These are phyloP conservation scores for Fistularia tabacaria DNA, from an alignment of 2,797 vertebrate genomes.

Conservation along the genomic window DNA sequence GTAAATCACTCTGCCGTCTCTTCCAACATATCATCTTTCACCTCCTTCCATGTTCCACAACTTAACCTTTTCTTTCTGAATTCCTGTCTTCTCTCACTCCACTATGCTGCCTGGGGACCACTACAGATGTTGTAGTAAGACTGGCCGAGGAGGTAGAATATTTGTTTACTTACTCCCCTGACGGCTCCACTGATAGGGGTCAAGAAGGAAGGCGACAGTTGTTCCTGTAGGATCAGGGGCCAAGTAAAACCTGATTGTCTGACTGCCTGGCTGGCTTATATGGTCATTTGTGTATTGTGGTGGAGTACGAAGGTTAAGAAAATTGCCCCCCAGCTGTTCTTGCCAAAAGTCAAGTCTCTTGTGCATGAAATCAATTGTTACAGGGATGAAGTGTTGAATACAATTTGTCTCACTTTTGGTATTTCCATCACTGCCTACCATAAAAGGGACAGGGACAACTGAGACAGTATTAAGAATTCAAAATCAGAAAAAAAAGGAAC, in stretches of 20 bases:
- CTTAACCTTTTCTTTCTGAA: conserved; percentile 19
- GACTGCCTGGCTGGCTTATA: conserved; percentile 49
- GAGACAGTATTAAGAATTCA: too few relatives aligned
- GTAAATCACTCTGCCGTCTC: not conserved
- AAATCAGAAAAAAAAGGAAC: too few relatives aligned
- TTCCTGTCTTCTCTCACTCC: conserved; percentile 2
- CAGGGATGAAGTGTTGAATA: not conserved
- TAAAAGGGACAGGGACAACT: too few relatives aligned
- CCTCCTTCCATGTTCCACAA: not conserved
- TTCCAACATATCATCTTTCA: conserved; percentile 8
- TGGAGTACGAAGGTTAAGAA: conserved; percentile 22
- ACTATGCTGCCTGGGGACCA: conserved; percentile 1
- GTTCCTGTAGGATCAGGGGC: conserved; percentile 51
- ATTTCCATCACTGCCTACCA: too few relatives aligned
- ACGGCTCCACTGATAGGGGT: conserved; percentile 57
- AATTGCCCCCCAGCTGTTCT: conserved; percentile 44
- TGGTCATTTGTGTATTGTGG: conserved; percentile 7
- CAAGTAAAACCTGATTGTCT: conserved; percentile 54
- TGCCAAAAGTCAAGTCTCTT: conserved; percentile 11
- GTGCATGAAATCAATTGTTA: conserved; percentile 9
- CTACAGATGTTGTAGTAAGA: conserved; percentile 18
- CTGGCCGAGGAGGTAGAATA: conserved; percentile 11
- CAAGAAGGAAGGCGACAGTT: conserved; percentile 68
- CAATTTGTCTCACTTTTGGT: not conserved
- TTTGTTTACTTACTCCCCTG: conserved; percentile 55